Evolutionary conservation across 2,797 vertebrate species (phyloP).

Genomic region (Microctenopoma stevenorrisi): DNA sequence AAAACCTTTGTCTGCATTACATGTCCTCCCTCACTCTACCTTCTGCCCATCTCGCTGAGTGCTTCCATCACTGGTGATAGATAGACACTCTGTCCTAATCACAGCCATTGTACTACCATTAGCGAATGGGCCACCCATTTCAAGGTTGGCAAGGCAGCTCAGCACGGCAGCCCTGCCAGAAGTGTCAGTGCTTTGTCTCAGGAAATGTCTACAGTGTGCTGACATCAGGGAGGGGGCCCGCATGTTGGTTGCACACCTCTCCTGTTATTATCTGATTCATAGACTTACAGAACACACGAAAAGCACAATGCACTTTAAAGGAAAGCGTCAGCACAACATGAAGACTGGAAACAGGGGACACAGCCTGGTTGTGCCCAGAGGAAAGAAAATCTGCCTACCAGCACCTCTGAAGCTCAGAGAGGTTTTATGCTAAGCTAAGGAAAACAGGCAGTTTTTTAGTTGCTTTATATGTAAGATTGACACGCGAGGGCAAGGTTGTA

Average conservation of each 20-base stretch:
- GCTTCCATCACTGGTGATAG: constrained; percentile 61
- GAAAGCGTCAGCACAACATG: too few relatives aligned
- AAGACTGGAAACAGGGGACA: neutral
- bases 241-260: neutral
- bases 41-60: constrained; percentile 42
- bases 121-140: constrained; percentile 59
- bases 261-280: constrained; percentile 19
- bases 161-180: constrained; percentile 56
- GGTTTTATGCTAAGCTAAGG: too few relatives aligned
- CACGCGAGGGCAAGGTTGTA: too few relatives aligned
- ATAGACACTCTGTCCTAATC: constrained; percentile 65
- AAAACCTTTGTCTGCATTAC: constrained; percentile 54
- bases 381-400: neutral
- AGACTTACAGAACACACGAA: constrained; percentile 5
- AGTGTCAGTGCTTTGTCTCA: constrained; percentile 53
- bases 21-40: constrained; percentile 35
- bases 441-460: too few relatives aligned
- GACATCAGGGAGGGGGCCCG: constrained; percentile 34
- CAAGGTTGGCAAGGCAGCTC: constrained; percentile 53
- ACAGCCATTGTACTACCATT: constrained; percentile 63
- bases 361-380: too few relatives aligned
- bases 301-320: neutral
- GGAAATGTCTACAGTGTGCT: constrained; percentile 47
- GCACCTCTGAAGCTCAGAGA: neutral
- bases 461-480: too few relatives aligned